Percentiles rank a stretch among this genome's conserved stretches.
Conservation (phyloP, 2,113 vertebrate species). For the Rhinichthys klamathensis region DNA sequence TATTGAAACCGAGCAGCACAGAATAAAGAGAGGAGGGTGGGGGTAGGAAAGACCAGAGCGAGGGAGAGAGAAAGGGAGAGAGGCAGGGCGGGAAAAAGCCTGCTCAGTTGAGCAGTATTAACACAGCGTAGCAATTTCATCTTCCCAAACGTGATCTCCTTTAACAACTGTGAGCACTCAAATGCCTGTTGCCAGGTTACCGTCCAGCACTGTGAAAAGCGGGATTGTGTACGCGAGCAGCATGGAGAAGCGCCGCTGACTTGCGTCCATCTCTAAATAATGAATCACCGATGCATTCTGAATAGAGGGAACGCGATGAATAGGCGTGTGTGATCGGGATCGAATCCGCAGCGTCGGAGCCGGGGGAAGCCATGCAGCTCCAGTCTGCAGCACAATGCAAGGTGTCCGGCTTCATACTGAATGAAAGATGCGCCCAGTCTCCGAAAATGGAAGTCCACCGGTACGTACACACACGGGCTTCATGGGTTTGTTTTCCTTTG, state of each 20-base stretch:
- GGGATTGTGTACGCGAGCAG: conserved; percentile 42
- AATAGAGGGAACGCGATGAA: conserved; percentile 54
- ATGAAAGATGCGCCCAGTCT: conserved; percentile 57
- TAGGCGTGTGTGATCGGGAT: conserved; percentile 51
- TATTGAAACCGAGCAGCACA: conserved; percentile 13
- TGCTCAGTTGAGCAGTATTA: conserved; percentile 46
- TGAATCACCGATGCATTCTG: conserved; percentile 55
- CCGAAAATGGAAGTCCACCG: conserved; percentile 66
- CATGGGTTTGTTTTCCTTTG: background rate
- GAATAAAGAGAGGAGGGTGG: conserved; percentile 5
- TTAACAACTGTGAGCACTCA: conserved; percentile 54
- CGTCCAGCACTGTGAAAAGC: conserved; percentile 55
- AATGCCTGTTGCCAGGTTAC: conserved; percentile 69
- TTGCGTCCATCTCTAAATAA: conserved; percentile 59
- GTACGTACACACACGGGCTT: conserved; percentile 55
- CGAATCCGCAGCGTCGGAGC: conserved; percentile 24
- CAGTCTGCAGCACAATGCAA: conserved; percentile 59
- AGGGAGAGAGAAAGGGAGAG: background rate
- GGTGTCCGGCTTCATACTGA: conserved; percentile 59
- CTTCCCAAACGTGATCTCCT: conserved; percentile 52
- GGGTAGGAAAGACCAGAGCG: background rate
- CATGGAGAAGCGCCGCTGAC: conserved; percentile 60
- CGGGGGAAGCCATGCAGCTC: conserved; percentile 61
- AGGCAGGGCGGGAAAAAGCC: conserved; percentile 22
- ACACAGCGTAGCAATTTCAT: conserved; percentile 54